Evolutionary conservation across 1,140 invertebrate species (phyloP), one percentile per base, ranked within the genome.

Genomic region (Mylabris phalerata): DNA sequence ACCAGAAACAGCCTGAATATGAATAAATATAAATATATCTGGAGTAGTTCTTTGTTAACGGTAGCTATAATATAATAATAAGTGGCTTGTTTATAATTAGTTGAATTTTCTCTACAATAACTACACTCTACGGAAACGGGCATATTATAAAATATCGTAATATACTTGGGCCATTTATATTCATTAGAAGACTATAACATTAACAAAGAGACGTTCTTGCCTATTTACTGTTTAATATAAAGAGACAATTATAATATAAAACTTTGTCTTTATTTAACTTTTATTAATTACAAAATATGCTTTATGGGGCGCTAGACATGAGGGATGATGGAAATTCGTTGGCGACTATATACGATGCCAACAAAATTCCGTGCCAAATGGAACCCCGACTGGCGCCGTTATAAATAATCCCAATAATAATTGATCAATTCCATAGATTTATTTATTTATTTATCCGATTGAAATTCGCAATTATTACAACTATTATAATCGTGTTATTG

Each of bases 131-230:
- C 46, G 52, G 52, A 25, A 46, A 48, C 32, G 50, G 45, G 45
- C 13, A 26, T 55, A 55, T 59, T 45, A 43, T 59, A 55, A 59
- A 59, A 59, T 59, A 59, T 59, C 38, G 60, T 50, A 55, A 59
- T 55, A 48, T 51, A 50, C 61, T 55, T 41, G 13, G 48, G n/a
- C 48, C 57, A 62, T 62, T 59, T 55, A 49, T 62, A 56, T 59
- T 62, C 61, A 62, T 62, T 62, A 59, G 47, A 54, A 40, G 51
- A 39, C 51, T 47, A 59, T 62, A 62, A 62, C 57, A 55, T 44
- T 59, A 51, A 59, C 52, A 52, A 57, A 52, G 57, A 50, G 61
- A 58, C 60, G 59, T 54, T 48, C 47, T 32, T 48, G 41, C 48
- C 49, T 62, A 59, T 62, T 62, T 59, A 62, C 57, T 50, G 43